Evolutionary conservation across 2,888 invertebrate species (phyloP), one percentile per base, ranked within the genome.

Genomic region (Drosophila kambysellisi): DNA sequence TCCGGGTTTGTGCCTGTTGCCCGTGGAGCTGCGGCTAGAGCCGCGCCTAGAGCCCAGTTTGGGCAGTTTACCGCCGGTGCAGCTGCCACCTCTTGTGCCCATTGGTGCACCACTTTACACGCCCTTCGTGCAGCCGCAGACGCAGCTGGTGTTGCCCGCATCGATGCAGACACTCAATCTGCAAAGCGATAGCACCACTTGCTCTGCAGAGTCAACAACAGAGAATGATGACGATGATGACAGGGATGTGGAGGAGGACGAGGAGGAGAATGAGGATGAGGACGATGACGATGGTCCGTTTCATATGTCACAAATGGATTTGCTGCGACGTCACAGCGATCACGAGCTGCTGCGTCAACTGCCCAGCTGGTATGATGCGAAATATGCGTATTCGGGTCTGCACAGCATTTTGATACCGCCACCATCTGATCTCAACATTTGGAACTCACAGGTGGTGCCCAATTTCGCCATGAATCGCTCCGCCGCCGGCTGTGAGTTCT

Each of bases 401-500:
- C 93, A 93, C 72, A 93, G 92, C 63, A 93, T 93, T 54, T 88
- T 93, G 20, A 91, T 92, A 76, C 92, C 92, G 4, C 93, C 93
- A 4, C 93, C 93, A 15, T 83, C 91, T n/a, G 93, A 93, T 83
- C 79, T 92, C 33, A 92, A 93, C 74, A 85, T 93, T 12, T 93
- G 93, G 93, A 90, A 92, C 69, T 91, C 91, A 12, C 92, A 92
- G 74, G 85, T 93, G 63, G 90, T 93, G 37, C 93, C 93, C 12
- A 92, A 92, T 58, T 93, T 92, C 60, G 92, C 93, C 53, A 92
- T 93, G 91, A 93, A 93, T 83, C 92, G 92, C 43, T 91, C 91
- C 7, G 92, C 91, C 25, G 94, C 94, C 67, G 92, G 93, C 12
- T 95, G 95, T 83, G 94, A 94, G 79, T 95, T 95, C 92, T 96